Conservation (phyloP, 1,140 invertebrate species). For the Triops cancriformis region DNA sequence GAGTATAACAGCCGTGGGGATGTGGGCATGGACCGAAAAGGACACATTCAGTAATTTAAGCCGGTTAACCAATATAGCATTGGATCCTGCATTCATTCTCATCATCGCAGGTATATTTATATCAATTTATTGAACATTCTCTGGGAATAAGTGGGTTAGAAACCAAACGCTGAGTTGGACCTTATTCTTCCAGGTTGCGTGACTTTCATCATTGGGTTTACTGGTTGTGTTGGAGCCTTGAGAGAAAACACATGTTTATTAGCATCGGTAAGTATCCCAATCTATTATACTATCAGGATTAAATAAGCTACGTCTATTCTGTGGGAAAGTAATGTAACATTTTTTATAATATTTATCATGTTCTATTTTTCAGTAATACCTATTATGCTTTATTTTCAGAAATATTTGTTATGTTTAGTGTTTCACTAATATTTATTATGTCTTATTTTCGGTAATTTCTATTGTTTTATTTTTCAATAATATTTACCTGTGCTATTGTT, state of each 20-base stretch:
- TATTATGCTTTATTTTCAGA: too few species aligned
- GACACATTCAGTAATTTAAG: constrained; percentile 89
- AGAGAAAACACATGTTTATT: constrained; percentile 79
- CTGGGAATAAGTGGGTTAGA: too few species aligned
- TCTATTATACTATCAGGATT: too few species aligned
- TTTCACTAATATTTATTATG: too few species aligned
- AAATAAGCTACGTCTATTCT: too few species aligned
- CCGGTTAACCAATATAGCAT: constrained; percentile 73
- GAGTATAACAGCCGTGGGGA: constrained; percentile 73
- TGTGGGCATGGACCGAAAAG: constrained; percentile 97
- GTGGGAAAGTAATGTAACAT: too few species aligned
- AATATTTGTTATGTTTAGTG: too few species aligned
- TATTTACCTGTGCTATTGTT: too few species aligned
- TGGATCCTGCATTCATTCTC: constrained; percentile 92
- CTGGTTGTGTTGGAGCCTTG: constrained; percentile 92
- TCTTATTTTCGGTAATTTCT: not conserved
- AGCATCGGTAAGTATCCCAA: constrained; percentile 67
- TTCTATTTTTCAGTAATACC: too few species aligned
- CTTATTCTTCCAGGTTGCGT: constrained; percentile 55
- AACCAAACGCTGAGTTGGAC: too few species aligned
- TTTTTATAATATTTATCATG: too few species aligned
- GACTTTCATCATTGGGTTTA: constrained; percentile 91
- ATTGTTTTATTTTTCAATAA: not conserved
- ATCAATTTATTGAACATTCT: too few species aligned
- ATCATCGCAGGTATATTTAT: constrained; percentile 77